Evolutionary conservation across 2,888 invertebrate species (phyloP).

Genomic region (Rotaria socialis): DNA sequence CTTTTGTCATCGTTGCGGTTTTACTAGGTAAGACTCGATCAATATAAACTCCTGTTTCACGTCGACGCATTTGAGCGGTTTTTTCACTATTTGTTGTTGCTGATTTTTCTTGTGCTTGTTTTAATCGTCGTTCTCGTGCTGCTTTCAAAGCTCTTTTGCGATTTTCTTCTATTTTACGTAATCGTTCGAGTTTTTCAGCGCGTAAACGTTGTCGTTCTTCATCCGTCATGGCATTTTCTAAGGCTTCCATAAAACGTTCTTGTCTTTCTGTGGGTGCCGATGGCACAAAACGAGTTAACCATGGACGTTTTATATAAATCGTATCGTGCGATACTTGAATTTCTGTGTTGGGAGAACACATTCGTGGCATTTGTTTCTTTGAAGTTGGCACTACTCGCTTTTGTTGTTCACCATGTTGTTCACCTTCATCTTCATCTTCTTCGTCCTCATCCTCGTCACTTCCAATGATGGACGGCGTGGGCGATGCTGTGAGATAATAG

Average conservation of each 20-base stretch:
- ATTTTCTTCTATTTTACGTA: slow-evolving; percentile 40
- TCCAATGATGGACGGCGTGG: neutral
- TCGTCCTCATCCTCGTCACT: slow-evolving; percentile 9
- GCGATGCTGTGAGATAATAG: neutral
- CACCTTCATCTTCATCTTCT: neutral
- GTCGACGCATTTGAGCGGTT: neutral
- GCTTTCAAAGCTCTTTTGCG: slow-evolving; percentile 45
- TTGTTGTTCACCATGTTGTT: neutral
- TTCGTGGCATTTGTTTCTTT: neutral
- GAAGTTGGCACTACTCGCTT: neutral
- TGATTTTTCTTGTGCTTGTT: neutral
- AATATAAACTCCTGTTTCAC: neutral
- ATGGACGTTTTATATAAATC: slow-evolving; percentile 38
- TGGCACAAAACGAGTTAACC: slow-evolving; percentile 19
- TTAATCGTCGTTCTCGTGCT: slow-evolving; percentile 7
- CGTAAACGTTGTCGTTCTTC: slow-evolving; percentile 41
- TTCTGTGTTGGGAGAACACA: neutral
- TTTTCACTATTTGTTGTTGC: neutral
- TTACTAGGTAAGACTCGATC: neutral
- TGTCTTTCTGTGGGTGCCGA: neutral
- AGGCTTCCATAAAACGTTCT: neutral
- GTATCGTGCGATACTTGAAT: slow-evolving; percentile 34
- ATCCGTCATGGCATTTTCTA: slow-evolving; percentile 38
- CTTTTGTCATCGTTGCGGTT: neutral
- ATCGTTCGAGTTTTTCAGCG: slow-evolving; percentile 32